Evolutionary conservation across 2,113 vertebrate species (phyloP), one percentile per base, ranked within the genome.

Genomic region (Atherinomorus stipes): DNA sequence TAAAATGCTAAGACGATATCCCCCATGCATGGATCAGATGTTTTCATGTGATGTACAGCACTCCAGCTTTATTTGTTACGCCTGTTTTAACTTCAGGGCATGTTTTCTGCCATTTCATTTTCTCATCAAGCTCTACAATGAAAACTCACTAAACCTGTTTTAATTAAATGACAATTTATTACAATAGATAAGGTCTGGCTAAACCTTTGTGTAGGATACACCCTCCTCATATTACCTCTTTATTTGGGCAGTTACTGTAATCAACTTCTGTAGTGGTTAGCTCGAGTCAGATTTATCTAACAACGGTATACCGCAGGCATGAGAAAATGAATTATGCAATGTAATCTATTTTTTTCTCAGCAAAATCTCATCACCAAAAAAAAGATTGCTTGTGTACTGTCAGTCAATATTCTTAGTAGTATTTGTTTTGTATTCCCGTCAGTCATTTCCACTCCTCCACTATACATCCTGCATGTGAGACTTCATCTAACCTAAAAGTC

Each of bases 401-500:
- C 37, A 59, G n/a, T 62, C 56, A 45, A 25, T 42, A 21, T 4
- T 54, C 1, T 1, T 4, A 37, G 19, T 31, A 45, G 54, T 25
- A 42, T n/a, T 42, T 21, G 9, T 1, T 53, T 64, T 31, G 3
- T 53, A 61, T 66, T 7, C 7, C 10, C 52, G 23, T 64, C 26
- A 28, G 11, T 69, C 15, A 22, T 49, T 45, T 45, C 49, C 13
- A 10, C 9, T n/a, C 31, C 53, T 44, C 23, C 31, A 25, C n/a
- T 11, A 38, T 15, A 53, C 42, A 22, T 64, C 9, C 7, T 37
- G 47, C 25, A n/a, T 12, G 9, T 45, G 16, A 28, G 42, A 15
- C 11, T 42, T 28, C 28, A 44, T n/a, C 15, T 23, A 7, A 45
- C 7, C 25, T 12, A 62, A 51, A 21, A 49, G 79, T 73, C 59